Evolutionary conservation across 2,113 vertebrate species (phyloP), one percentile per base, ranked within the genome.

Genomic region (Xenotilapia flavipinnis): DNA sequence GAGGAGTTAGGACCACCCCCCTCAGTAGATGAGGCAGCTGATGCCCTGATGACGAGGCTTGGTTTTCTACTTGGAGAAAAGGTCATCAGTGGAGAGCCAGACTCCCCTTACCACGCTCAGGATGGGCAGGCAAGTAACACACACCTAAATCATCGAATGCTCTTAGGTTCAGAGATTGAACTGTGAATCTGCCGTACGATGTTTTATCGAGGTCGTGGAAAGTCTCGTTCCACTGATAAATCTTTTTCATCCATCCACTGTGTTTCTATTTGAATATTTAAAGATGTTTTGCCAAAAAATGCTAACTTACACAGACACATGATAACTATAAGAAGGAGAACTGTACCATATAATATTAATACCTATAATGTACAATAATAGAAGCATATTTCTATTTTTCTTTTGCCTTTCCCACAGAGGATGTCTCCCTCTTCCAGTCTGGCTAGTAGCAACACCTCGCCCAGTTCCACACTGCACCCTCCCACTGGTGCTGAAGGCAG

Each of bases 51-150:
- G 98, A 99, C 98, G 92, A 97, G 98, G 83, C 96, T 99, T 93
- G 98, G 98, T 94, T 99, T 99, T 96, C 97, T 99, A 84, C 97
- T 99, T 1, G 98, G 98, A 94, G 98, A 99, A 83, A 98, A 98
- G 96, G 96, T 97, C 79, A 85, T 95, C 1, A 94, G 97, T 86
- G 97, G 96, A 84, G 97, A 98, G 83, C 93, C 97, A 23, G 96
- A 95, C 47, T 95, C 97, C 9, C 95, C 97, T 47, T 98, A 97
- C 95, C 91, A 85, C 2, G 55, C 6, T 14, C 93, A 96, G 90
- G 95, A 98, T 96, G 93, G 95, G 96, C 91, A 93, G 93, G 73
- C 33, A 6, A n/a, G 9, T 31, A 13, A 77, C 26, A 31, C 70
- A 51, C 45, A 3, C 42, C 9, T 77, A 77, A 28, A 17, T 49